Conservation (phyloP, 92 coral and sea anemone genomes). For the Anthopleura xanthogrammica region DNA sequence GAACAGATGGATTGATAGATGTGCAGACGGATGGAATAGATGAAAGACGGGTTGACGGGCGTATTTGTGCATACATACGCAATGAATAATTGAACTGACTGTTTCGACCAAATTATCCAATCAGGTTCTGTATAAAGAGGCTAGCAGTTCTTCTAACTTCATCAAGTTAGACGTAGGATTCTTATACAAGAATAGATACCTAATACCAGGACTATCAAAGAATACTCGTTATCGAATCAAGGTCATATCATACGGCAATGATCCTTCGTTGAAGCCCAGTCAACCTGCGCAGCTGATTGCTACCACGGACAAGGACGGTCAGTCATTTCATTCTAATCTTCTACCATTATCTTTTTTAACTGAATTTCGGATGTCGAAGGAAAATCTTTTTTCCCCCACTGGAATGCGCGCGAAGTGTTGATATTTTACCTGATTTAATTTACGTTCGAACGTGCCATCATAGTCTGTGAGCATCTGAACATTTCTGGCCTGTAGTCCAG, state of each 20-base stretch:
- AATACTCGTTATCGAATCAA: slow-evolving; percentile 49
- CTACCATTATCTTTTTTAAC: no score
- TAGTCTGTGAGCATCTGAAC: no score
- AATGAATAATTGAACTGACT: not conserved
- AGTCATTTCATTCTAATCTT: slow-evolving; percentile 1
- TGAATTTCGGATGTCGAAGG: no score
- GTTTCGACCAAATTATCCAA: not conserved
- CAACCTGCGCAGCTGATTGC: slow-evolving; percentile 46
- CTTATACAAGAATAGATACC: slow-evolving; percentile 21
- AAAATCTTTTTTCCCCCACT: no score
- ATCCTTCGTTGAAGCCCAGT: slow-evolving; percentile 44
- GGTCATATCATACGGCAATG: slow-evolving; percentile 50
- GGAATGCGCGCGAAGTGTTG: no score
- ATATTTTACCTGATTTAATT: no score
- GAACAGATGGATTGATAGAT: not conserved
- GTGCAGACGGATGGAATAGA: not conserved
- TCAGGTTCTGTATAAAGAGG: slow-evolving; percentile 63
- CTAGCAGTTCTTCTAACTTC: slow-evolving; percentile 14
- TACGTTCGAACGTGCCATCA: no score
- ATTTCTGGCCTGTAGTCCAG: no score
- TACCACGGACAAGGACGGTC: slow-evolving; percentile 64
- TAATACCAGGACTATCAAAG: slow-evolving; percentile 50
- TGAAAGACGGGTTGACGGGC: no score
- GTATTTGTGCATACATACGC: not conserved
- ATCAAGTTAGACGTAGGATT: slow-evolving; percentile 42